Conservation (phyloP, 1,140 invertebrate species). For the Arion vulgaris region DNA sequence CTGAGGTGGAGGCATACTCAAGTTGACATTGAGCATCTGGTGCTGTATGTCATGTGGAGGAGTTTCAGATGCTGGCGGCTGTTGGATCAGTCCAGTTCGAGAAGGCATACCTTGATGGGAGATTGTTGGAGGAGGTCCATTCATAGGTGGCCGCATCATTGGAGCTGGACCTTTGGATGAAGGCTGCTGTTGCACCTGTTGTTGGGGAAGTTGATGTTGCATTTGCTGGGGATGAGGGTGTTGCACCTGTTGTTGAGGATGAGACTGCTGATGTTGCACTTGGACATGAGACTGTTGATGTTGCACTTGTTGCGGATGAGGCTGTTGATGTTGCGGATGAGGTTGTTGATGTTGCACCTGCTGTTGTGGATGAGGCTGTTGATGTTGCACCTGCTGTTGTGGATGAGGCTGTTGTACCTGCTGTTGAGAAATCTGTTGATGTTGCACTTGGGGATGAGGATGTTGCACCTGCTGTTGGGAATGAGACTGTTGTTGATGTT, state of each 20-base stretch:
- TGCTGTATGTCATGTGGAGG: neutral
- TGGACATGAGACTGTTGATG: neutral
- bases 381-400: neutral
- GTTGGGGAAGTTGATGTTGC: neutral
- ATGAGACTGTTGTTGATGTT: too few species aligned
- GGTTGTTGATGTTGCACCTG: neutral
- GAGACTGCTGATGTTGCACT: neutral
- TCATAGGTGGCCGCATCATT: neutral
- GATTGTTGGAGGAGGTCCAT: neutral
- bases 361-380: too few species aligned
- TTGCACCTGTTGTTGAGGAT: too few species aligned
- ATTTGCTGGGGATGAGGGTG: neutral
- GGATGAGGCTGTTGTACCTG: neutral
- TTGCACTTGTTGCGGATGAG: too few species aligned
- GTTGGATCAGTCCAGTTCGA: neutral
- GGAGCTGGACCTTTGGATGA: neutral
- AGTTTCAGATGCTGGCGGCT: neutral
- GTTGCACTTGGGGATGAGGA: neutral
- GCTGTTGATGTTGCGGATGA: too few species aligned
- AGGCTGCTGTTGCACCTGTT: neutral
- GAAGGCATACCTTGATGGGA: neutral
- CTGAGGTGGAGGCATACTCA: slow-evolving; percentile 8
- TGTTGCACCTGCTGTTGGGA: neutral
- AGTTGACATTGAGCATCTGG: neutral
- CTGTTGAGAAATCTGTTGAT: neutral